These are phyloP conservation scores for Clangula hyemalis DNA, from an alignment of 2,797 vertebrate species.

Conservation along the genomic window DNA sequence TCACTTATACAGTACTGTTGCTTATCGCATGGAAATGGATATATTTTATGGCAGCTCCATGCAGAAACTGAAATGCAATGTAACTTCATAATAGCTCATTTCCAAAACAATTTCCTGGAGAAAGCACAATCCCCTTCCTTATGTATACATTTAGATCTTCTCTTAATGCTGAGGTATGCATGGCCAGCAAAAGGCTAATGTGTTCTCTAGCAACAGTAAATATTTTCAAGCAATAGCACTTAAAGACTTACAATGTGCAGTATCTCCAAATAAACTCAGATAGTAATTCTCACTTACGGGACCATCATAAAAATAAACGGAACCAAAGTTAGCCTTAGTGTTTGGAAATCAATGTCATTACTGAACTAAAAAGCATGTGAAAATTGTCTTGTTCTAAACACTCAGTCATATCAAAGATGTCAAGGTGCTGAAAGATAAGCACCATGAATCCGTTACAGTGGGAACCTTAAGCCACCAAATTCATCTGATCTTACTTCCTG, in stretches of 20 bases:
- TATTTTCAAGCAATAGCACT: neutral
- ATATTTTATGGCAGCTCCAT: neutral
- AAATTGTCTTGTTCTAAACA: neutral
- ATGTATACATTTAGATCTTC: neutral
- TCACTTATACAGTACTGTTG: neutral
- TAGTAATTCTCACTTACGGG: neutral
- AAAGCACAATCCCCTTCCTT: neutral
- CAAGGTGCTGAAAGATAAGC: neutral
- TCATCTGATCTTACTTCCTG: neutral
- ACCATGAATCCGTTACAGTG: neutral
- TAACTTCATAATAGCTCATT: neutral
- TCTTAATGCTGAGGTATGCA: neutral
- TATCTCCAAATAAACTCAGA: neutral
- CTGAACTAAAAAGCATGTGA: neutral
- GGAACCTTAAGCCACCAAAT: neutral
- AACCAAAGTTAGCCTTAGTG: neutral
- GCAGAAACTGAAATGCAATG: neutral
- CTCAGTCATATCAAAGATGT: neutral
- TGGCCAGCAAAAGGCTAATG: neutral
- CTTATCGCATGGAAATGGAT: neutral
- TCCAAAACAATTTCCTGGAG: neutral
- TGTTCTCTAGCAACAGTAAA: neutral
- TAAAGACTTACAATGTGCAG: neutral
- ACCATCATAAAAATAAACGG: fast-evolving
- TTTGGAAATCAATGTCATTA: neutral